Evolutionary conservation across 2,113 vertebrate species (phyloP).

Genomic region (Hippocampus zosterae): DNA sequence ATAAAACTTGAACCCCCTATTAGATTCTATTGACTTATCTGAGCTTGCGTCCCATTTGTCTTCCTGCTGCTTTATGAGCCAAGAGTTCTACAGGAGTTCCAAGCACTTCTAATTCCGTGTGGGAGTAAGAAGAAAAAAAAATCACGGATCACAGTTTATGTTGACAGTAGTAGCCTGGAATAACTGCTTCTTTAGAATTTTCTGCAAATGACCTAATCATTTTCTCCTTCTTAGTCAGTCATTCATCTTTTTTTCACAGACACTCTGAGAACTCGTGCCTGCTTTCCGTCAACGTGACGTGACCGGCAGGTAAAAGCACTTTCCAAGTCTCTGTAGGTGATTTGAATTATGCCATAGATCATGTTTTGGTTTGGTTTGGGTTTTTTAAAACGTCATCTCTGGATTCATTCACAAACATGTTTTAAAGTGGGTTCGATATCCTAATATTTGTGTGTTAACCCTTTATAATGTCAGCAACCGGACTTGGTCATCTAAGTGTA

Average conservation of each 20-base stretch:
- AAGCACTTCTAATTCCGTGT: constrained; percentile 61
- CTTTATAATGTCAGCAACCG: background rate
- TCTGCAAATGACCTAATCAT: constrained; percentile 65
- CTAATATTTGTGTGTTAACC: constrained; percentile 18
- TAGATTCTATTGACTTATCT: constrained; percentile 34
- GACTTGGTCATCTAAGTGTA: background rate
- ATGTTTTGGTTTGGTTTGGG: background rate
- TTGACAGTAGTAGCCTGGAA: constrained; percentile 58
- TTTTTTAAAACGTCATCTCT: constrained; percentile 44
- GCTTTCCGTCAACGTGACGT: constrained; percentile 67
- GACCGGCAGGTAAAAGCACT: constrained; percentile 59
- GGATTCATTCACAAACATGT: constrained; percentile 30
- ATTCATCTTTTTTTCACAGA: constrained; percentile 68
- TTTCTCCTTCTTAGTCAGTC: constrained; percentile 59
- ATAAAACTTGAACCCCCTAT: constrained; percentile 18
- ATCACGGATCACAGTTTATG: constrained; percentile 68
- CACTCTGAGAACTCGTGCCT: constrained; percentile 57
- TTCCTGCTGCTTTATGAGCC: constrained; percentile 42
- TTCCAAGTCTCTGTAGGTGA: constrained; percentile 18
- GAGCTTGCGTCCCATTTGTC: constrained; percentile 28
- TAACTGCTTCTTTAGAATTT: constrained; percentile 54
- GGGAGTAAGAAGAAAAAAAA: constrained; percentile 13
- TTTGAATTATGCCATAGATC: constrained; percentile 35
- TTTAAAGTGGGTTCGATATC: constrained; percentile 24
- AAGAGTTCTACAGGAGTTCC: constrained; percentile 58